phyloP scores from a whole-genome alignment of 2,113 vertebrate genomes.

The Acanthochromis polyacanthus region DNA sequence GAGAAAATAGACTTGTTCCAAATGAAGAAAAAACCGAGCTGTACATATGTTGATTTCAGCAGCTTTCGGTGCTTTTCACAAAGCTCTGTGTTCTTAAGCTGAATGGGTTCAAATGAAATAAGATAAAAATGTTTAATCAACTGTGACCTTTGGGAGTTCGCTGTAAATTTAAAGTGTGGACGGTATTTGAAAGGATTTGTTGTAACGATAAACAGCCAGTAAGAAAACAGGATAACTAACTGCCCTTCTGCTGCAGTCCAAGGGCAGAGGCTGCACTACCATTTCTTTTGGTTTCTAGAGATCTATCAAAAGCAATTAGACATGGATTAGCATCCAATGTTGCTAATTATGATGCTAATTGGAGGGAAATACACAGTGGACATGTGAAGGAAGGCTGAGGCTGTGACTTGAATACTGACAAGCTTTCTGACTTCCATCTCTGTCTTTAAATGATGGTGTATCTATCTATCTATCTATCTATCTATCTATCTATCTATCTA shows the following conservation, averaged over 20 bases:
- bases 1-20: not conserved
- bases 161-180: not conserved
- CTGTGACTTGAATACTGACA: conserved; percentile 45
- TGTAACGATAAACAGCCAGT: not conserved
- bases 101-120: not conserved
- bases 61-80: not conserved
- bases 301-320: conserved; percentile 58
- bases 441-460: not conserved
- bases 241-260: conserved; percentile 29
- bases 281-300: conserved; percentile 33
- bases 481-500: no score
- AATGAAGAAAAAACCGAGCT: not conserved
- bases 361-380: conserved; percentile 47
- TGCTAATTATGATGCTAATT: conserved; percentile 67
- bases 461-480: not conserved
- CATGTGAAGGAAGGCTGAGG: conserved; percentile 20
- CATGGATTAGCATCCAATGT: conserved; percentile 53
- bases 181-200: not conserved
- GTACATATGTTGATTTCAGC: not conserved
- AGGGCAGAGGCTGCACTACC: conserved; percentile 21
- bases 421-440: not conserved
- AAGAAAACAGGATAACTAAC: not conserved
- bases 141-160: not conserved
- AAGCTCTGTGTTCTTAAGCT: not conserved
- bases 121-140: not conserved